These are phyloP conservation scores for Spheniscus mendiculus DNA, from an alignment of 2,113 vertebrate genomes.

Conservation along the genomic window DNA sequence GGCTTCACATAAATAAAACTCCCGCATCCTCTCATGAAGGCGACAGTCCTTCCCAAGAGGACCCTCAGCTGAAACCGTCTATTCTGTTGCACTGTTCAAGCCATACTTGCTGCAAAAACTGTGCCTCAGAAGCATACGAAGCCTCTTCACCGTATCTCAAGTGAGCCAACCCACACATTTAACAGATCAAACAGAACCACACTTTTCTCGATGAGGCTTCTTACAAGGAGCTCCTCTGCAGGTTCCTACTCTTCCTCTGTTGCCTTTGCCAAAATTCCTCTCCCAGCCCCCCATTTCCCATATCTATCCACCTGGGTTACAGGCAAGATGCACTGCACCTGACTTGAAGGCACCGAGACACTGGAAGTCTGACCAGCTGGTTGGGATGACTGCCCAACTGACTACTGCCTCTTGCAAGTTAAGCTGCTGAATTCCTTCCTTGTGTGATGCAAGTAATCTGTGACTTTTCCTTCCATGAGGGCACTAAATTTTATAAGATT, in stretches of 20 bases:
- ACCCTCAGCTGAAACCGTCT: too few relatives aligned
- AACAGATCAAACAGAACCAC: background rate
- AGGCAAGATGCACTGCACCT: background rate
- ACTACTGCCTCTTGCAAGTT: background rate
- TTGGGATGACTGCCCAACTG: accelerated
- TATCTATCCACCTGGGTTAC: background rate
- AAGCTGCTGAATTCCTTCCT: background rate
- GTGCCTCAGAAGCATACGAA: background rate
- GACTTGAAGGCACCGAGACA: background rate
- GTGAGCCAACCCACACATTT: background rate
- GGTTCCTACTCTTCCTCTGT: background rate
- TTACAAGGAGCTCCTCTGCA: background rate
- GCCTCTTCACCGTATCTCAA: accelerated
- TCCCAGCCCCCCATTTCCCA: background rate
- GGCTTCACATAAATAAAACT: background rate
- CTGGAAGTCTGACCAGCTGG: background rate
- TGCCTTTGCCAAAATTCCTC: background rate
- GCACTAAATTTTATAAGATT: background rate
- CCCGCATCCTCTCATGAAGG: background rate
- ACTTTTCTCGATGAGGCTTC: background rate
- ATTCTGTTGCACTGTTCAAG: background rate
- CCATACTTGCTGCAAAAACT: accelerated
- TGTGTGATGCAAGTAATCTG: background rate
- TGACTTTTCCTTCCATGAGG: background rate
- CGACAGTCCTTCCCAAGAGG: background rate